Evolutionary conservation across 1,140 invertebrate genomes (phyloP), one percentile per base, ranked within the genome.

Genomic region (Orchesella cincta): DNA sequence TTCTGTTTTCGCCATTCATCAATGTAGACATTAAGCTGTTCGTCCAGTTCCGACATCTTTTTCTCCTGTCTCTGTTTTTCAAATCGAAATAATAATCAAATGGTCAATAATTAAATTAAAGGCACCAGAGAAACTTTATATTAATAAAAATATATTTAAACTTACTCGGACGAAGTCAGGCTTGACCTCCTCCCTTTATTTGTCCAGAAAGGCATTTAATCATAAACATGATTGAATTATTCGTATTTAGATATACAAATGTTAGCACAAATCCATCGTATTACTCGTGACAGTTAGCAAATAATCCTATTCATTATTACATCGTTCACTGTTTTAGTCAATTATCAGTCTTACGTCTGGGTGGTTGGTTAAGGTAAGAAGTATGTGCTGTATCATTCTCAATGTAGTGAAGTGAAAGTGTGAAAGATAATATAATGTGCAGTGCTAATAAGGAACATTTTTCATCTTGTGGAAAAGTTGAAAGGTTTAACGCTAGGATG

Each of bases 21-120:
- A 86, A 97, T 96, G 90, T 97, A 97, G 88, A 97, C 95, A 87
- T 95, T 95, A 84, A 96, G 90, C 87, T 97, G 93, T 85, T 96
- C 95, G 89, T 97, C 95, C 85, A 97, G 90, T 87, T 95, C 94
- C 83, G 93, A 94, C 87, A 92, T 91, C 88, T 96, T 96, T 87
- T 94, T 93, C 89, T 96, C 93, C 90, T 95, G 93, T 87, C 93
- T 93, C 91, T 90, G 83, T 78, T n/a, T 26, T 57, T 26, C 52
- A 57, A 8, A 57, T 31, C 8, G 33, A 67, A 67, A 67, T 23
- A 57, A 18, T 57, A 57, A 84, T 77, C n/a, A n/a, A 64, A 64
- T 12, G 26, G 57, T 64, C 26, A 64, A 64, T 23, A 85, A 86
- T 81, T 64, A 12, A 23, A 64, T 86, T 20, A 46, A 8, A 46